Evolutionary conservation across 2,888 invertebrate species (phyloP), one percentile per base, ranked within the genome.

Genomic region (Drosophila leonis): DNA sequence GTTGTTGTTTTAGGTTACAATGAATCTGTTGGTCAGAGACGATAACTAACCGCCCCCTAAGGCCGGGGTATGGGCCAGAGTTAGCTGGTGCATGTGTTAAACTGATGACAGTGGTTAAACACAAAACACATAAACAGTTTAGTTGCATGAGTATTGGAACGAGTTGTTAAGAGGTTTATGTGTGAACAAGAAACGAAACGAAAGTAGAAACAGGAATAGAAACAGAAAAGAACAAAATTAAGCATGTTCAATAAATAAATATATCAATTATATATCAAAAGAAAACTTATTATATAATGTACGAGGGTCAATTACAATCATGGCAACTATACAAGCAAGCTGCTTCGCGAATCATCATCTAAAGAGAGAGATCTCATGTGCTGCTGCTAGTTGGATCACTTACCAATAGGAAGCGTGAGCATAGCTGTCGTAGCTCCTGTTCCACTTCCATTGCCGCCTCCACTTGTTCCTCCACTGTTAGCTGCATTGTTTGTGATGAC

Each of bases 331-430:
- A 31, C 60, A 51, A 48, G 20, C 18, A 61, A 37, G 44, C 27
- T 27, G 44, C 18, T 12, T 29, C 39, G 20, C n/a, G 27, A 15
- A 24, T 54, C n/a, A 37, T n/a, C 52, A 39, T 27, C 29, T 39
- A 29, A 39, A 24, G 3, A 54, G n/a, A 39, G 3, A 29, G 15
- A 5, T 24, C 42, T n/a, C 10, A 57, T 42, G 13, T 31, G 24
- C 56, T 24, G 31, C 44, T 44, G 24, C 48, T 49, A 66, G 13
- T 37, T 48, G 31, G 5, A 13, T 35, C 49, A 92, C 92, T 93
- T 86, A 95, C 95, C 95, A 82, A 95, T 95, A 72, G 95, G 95
- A 80, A 95, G 91, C 64, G 95, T 95, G 51, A 95, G 93, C 90
- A 95, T 94, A 7, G 95, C 94, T 24, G 91, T 90, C 29, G 87